Base-by-base conservation (phyloP, 2,797 vertebrate species). In the Pseudochirops corinnae region DNA sequence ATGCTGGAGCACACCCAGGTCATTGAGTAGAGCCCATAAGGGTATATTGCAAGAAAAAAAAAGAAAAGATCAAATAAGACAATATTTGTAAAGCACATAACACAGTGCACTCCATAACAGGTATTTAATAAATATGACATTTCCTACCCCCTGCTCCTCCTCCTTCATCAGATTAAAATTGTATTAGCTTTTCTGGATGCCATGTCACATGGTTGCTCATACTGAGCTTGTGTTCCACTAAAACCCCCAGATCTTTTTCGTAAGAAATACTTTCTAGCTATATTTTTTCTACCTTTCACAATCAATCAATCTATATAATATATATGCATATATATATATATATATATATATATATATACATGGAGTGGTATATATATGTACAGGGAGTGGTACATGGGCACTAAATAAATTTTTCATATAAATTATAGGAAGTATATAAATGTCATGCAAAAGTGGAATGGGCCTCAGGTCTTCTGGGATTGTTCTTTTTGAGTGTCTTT, bases 21-120 rank as follows among this genome's bases (percentile, higher is more conserved):
- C 33, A 90, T n/a, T 92, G 87, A 96, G 55, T 53, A 94, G 90
- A 39, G 58, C 95, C 90, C 97, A 98, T 98, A 98, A 97, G 97
- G 93, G 55, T 60, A 26, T 94, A 55, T 93, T 94, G 60, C 55
- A 97, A 96, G 53, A 55, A 55, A 55, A 55, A 55, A 55, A 53
- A 53, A 53, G 53, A 53, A 53, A 55, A 55, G 53, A 55, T 12
- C 31, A 60, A 31, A 60, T 31, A 26, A 60, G 58, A 60, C 58
- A 62, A 16, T 62, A 62, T 62, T 33, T 62, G 29, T 62, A 33
- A 62, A 62, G 31, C 12, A 62, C 60, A 13, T 62, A 62, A 12
- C 28, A 29, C 57, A 62, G 57, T 29, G 10, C 0, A 55, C 53
- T 55, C 11, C 31, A 3, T 58, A 28, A 58, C 24, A 58, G 57